phyloP scores from a whole-genome alignment of 2,113 vertebrate genomes.

The Apus apus region DNA sequence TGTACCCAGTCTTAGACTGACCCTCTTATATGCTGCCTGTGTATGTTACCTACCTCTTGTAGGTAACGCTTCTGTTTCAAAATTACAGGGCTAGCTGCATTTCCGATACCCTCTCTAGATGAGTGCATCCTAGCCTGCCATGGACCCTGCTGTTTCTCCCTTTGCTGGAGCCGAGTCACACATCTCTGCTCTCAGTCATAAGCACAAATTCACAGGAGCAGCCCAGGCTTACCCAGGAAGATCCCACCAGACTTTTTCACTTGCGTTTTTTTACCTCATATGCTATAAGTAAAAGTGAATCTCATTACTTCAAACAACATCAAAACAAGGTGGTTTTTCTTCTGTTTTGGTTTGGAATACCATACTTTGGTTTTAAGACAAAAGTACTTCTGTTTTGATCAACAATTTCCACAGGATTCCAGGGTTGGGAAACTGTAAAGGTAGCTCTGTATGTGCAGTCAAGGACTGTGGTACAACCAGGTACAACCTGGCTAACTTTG shows the following conservation, averaged over 20 bases:
- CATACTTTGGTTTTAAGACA: not conserved
- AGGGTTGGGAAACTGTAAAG: not conserved
- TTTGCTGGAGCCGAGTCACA: not conserved
- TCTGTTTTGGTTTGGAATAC: not conserved
- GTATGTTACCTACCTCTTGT: too few relatives aligned
- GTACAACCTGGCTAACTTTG: not conserved
- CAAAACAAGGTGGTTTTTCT: not conserved
- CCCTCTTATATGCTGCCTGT: not conserved
- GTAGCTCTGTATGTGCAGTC: not conserved
- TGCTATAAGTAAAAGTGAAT: not conserved
- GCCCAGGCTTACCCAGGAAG: not conserved
- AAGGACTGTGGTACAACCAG: not conserved
- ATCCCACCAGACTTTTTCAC: not conserved
- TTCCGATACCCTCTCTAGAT: not conserved
- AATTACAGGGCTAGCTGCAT: not conserved
- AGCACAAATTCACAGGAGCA: not conserved
- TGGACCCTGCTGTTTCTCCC: not conserved
- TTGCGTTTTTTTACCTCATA: not conserved
- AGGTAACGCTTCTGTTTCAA: not conserved
- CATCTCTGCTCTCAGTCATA: not conserved
- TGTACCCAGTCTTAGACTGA: not conserved
- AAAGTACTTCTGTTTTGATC: not conserved
- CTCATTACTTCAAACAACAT: not conserved
- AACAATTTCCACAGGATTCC: not conserved
- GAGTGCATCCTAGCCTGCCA: not conserved